phyloP scores from a whole-genome alignment of 2,888 invertebrate species.

The Ichneumoninae sp. region DNA sequence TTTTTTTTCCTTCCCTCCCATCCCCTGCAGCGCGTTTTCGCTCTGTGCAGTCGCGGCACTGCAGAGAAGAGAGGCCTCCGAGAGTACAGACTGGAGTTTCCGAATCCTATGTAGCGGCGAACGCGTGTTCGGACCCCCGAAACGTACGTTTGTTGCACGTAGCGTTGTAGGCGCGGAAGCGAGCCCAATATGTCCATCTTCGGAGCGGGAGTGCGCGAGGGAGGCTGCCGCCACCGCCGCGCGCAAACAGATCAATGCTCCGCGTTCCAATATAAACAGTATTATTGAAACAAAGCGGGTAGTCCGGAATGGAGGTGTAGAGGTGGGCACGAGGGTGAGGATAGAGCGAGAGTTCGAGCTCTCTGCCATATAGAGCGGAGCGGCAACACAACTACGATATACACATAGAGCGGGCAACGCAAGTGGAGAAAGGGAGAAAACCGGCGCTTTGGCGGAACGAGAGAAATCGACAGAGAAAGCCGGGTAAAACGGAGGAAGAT shows the following conservation, averaged over 20 bases:
- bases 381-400: slow-evolving; percentile 57
- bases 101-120: slow-evolving; percentile 31
- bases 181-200: slow-evolving; percentile 83
- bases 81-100: slow-evolving; percentile 28
- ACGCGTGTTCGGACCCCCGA: slow-evolving; percentile 53
- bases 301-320: slow-evolving; percentile 75
- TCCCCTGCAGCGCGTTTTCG: slow-evolving; percentile 52
- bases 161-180: slow-evolving; percentile 19
- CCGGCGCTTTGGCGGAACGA: slow-evolving; percentile 57
- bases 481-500: slow-evolving; percentile 52
- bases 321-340: slow-evolving; percentile 70
- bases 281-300: slow-evolving; percentile 84
- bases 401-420: slow-evolving; percentile 34
- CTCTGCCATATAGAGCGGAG: slow-evolving; percentile 56
- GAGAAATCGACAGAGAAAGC: slow-evolving; percentile 59
- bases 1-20: slow-evolving; percentile 47
- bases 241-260: slow-evolving; percentile 84
- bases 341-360: slow-evolving; percentile 61
- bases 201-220: slow-evolving; percentile 74
- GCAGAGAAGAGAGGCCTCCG: slow-evolving; percentile 6
- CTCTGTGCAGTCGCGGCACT: slow-evolving; percentile 9
- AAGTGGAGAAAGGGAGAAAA: slow-evolving; percentile 60
- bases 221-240: slow-evolving; percentile 63
- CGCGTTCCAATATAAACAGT: slow-evolving; percentile 84
- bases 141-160: slow-evolving; percentile 53